Evolutionary conservation across 1,140 invertebrate species (phyloP), one percentile per base, ranked within the genome.

Genomic region (Pteromalus puparum): DNA sequence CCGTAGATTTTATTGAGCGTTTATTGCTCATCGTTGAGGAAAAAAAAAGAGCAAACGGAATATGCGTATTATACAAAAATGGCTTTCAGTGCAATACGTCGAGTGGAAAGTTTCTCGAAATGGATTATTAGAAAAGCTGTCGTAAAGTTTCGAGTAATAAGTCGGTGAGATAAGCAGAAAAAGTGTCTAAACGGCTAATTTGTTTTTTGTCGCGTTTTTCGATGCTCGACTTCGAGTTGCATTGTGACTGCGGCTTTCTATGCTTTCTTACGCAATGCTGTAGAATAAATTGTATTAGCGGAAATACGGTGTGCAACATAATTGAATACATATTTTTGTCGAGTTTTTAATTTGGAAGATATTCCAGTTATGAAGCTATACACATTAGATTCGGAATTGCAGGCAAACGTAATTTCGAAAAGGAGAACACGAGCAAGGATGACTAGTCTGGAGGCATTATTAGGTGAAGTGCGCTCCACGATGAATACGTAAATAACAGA

Each of bases 111-210:
- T 61, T 61, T 61, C 53, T 61, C 53, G 53, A 61, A 61, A 61
- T 61, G 53, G 21, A 61, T 61, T 61, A n/a, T 61, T 61, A 61
- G 48, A 61, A 61, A 61, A 61, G 53, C 53, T 61, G 53, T 61
- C 53, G 53, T 61, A 61, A 61, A n/a, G 53, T 61, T 61, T 21
- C 18, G 21, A 61, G 4, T 9, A 61, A 5, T 7, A 61, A 61
- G 53, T n/a, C 13, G 12, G 18, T 4, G 53, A n/a, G 53, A 61
- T n/a, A 61, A 61, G 53, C 18, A 21, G 15, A 61, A 61, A 61
- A 61, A 61, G 53, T 61, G 18, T 21, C 53, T n/a, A n/a, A 42
- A 61, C 6, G 53, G 53, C 53, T 21, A 61, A 61, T 61, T 61
- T 61, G 18, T 61, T 61, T 61, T 61, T 61, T 61, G 53, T 61